Evolutionary conservation across 1,140 invertebrate species (phyloP), one percentile per base, ranked within the genome.

Genomic region (Venustaconcha ellipsiformis): DNA sequence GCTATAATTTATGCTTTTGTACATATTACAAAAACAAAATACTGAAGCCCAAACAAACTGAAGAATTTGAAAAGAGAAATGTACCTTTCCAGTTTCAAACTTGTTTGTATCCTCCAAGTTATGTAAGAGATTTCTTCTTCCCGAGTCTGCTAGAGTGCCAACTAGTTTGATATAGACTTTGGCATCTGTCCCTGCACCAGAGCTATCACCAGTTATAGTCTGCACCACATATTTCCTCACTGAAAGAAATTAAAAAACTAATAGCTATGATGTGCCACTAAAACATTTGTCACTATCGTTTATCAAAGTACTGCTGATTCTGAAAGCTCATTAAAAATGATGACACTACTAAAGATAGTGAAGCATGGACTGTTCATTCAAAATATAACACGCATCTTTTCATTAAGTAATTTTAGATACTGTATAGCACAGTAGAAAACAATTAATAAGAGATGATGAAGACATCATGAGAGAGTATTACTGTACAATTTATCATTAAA

Each of bases 41-140:
- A 13, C 55, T 57, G 12, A 23, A 12, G 4, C 14, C 12, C 23
- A 23, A 23, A 59, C 26, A 59, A 26, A 30, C 13, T 56, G 17
- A 17, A 57, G 14, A 56, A n/a, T 70, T 13, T n/a, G 17, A 6
- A 58, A 70, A 60, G n/a, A 11, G 23, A n/a, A 20, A 64, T 72
- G 71, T 74, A 86, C 85, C 78, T 79, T 71, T 75, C 84, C 85
- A 26, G 72, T 65, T 74, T 84, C 80, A 79, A 88, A 88, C 74
- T 84, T 83, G 57, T 74, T 67, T n/a, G 56, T 56, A 14, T 60
- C 14, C 60, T 85, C 82, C 60, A 80, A 57, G 71, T 78, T 80
- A 30, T 83, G 76, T 67, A 72, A 77, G 17, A 88, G 76, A 59
- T 72, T 72, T 57, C 83, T 63, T 78, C 81, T 80, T 1, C 85